phyloP scores from a whole-genome alignment of 2,888 invertebrate genomes.

The Boloria euphrosyne region DNA sequence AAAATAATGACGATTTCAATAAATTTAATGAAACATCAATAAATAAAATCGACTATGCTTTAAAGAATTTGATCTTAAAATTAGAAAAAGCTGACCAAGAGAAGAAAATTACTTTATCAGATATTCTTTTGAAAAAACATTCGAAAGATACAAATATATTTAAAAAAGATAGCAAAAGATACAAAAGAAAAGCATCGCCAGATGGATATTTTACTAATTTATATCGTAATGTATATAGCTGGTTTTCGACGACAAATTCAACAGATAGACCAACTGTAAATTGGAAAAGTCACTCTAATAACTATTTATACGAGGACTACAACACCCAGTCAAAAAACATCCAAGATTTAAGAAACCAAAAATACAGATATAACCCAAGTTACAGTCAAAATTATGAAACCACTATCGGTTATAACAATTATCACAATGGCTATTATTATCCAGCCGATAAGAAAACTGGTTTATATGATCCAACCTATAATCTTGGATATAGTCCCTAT shows the following conservation, averaged over 20 bases:
- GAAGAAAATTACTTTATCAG: neutral
- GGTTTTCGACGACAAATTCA: neutral
- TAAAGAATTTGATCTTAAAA: neutral
- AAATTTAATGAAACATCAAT: neutral
- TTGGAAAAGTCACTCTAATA: neutral
- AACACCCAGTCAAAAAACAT: neutral
- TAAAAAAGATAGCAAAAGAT: neutral
- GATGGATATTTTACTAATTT: conserved; percentile 3
- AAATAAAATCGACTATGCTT: neutral
- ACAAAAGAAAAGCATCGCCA: conserved; percentile 2
- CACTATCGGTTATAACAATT: neutral
- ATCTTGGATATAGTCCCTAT: conserved; percentile 10
- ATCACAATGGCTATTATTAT: conserved; percentile 8
- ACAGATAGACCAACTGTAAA: neutral
- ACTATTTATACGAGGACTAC: neutral
- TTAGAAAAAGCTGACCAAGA: neutral
- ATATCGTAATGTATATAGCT: conserved; percentile 20
- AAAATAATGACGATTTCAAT: neutral
- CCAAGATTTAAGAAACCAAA: conserved; percentile 7
- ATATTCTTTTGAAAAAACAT: neutral
- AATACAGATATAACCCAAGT: conserved; percentile 6
- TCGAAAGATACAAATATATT: conserved; percentile 2
- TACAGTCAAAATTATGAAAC: conserved; percentile 6
- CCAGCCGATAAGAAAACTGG: conserved; percentile 6
- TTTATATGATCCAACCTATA: conserved; percentile 20